Evolutionary conservation across 2,113 vertebrate species (phyloP).

Genomic region (Myocastor coypus): DNA sequence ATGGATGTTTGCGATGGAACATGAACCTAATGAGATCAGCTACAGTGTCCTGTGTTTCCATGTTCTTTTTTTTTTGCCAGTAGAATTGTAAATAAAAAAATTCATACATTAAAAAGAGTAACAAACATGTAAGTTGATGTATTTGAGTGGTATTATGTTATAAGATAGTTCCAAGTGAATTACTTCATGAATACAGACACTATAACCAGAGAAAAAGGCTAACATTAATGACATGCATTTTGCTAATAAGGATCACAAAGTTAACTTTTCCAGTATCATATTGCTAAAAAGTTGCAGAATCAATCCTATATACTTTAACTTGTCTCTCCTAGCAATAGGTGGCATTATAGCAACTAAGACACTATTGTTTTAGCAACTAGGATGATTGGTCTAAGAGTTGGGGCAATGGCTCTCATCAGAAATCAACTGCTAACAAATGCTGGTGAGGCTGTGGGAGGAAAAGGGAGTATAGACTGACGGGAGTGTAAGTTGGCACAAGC

Average conservation of each 20-base stretch:
- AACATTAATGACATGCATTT: background rate
- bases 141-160: background rate
- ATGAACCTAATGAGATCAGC: too few species aligned
- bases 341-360: background rate
- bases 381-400: background rate
- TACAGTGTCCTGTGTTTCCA: too few species aligned
- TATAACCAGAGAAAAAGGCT: background rate
- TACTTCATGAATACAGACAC: background rate
- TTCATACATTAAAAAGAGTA: too few species aligned
- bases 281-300: background rate
- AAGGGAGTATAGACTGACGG: too few species aligned
- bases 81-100: too few species aligned
- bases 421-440: background rate
- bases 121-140: background rate
- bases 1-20: too few species aligned
- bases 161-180: background rate
- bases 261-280: background rate
- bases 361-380: slow-evolving; percentile 1
- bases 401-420: background rate
- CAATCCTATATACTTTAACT: background rate
- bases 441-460: too few species aligned
- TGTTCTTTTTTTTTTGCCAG: too few species aligned
- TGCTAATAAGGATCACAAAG: background rate
- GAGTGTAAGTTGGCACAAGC: background rate
- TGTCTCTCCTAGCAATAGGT: background rate